Base-by-base conservation (phyloP, 2,113 vertebrate species). In the Eupsittula cactorum region DNA sequence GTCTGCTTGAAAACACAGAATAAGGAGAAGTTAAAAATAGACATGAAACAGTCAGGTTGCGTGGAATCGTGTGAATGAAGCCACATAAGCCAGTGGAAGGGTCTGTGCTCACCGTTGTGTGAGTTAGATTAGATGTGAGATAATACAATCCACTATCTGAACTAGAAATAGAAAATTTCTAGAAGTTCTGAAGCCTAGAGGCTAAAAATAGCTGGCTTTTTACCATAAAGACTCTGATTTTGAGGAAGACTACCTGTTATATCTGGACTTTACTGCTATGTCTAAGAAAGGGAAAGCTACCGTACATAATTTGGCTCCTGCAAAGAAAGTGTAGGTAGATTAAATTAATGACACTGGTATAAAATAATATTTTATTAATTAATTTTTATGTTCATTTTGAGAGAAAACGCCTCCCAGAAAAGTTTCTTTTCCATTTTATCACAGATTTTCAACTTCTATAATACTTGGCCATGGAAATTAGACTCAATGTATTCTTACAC, bases 51-150 rank as follows among this genome's bases (percentile, higher is more conserved):
- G 24, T 15, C 10, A 62, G 42, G 17, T 63, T 10, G 12, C 10
- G 35, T 33, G 39, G 49, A 59, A 21, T n/a, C 0, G 0, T 17
- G 35, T 31, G 47, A 53, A 13, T 3, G 6, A 37, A 14, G 46
- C 46, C 19, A 60, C 9, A 2, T 6, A 14, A 37, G 20, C 16
- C 19, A 39, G 47, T 2, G 17, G 42, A 90, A 85, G 60, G 21
- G 9, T 4, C 41, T 2, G 23, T 23, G 19, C 57, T 63, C 57
- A 33, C 5, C 50, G 35, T 3, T 8, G 24, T 4, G 44, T 16
- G 25, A 35, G 7, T 35, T 33, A 35, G 27, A 39, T 33, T n/a
- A 53, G 42, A 37, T 18, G 23, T 29, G 42, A 82, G 17, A 21
- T 13, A 57, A 33, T 5, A 39, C 25, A 75, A 27, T 20, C 41